Conservation (phyloP, 1,140 invertebrate genomes). For the Dreissena polymorpha region DNA sequence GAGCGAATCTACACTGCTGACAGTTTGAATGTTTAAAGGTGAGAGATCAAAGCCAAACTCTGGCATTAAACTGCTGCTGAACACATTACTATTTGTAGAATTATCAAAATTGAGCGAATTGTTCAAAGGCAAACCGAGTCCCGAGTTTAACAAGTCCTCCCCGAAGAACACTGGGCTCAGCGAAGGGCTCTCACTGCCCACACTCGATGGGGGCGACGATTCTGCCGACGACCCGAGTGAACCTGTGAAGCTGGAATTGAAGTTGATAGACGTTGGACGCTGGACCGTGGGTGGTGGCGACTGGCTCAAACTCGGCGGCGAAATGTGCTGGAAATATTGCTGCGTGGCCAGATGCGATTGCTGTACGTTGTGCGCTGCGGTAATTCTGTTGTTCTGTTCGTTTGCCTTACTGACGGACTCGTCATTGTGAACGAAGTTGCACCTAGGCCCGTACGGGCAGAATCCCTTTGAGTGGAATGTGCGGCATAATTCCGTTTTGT, state of each 20-base stretch:
- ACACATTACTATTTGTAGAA: slow-evolving; percentile 62
- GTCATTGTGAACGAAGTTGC: slow-evolving; percentile 99
- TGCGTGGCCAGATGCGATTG: slow-evolving; percentile 43
- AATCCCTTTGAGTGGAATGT: slow-evolving; percentile 94
- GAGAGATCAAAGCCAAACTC: slow-evolving; percentile 58
- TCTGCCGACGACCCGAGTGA: slow-evolving; percentile 61
- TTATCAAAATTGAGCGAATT: slow-evolving; percentile 49
- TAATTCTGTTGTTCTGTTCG: slow-evolving; percentile 35
- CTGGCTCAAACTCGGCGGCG: slow-evolving; percentile 73
- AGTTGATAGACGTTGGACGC: slow-evolving; percentile 75
- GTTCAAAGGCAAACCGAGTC: slow-evolving; percentile 40
- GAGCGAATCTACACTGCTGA: slow-evolving; percentile 53
- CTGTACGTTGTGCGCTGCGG: not conserved
- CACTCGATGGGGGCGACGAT: slow-evolving; percentile 77
- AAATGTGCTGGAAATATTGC: slow-evolving; percentile 52
- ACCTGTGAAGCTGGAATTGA: slow-evolving; percentile 61
- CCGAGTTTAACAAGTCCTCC: slow-evolving; percentile 39
- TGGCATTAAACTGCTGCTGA: slow-evolving; percentile 58
- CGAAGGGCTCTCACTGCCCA: slow-evolving; percentile 83
- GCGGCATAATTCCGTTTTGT: slow-evolving; percentile 99
- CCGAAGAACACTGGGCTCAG: slow-evolving; percentile 84
- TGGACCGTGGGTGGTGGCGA: slow-evolving; percentile 77
- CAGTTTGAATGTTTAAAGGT: slow-evolving; percentile 70
- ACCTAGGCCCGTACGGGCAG: slow-evolving; percentile 98
- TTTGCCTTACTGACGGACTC: slow-evolving; percentile 85